phyloP scores from a whole-genome alignment of 2,797 vertebrate species.

The Coilia nasus region DNA sequence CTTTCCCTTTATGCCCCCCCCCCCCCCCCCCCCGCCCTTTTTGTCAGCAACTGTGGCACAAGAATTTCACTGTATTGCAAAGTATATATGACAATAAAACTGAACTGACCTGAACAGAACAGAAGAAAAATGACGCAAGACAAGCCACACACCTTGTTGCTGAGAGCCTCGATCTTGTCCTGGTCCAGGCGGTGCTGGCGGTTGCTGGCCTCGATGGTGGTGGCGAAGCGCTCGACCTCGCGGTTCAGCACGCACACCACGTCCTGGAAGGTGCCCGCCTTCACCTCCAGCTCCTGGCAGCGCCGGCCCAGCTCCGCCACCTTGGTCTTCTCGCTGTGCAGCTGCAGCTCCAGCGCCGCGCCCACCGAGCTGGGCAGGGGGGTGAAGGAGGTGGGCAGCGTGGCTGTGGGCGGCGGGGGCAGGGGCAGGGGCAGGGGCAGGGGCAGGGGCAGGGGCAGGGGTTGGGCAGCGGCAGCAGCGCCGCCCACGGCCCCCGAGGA shows the following conservation, averaged over 20 bases:
- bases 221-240: slow-evolving; percentile 87
- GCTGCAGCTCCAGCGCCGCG: slow-evolving; percentile 50
- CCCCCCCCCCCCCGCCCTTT: too few species aligned
- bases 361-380: slow-evolving; percentile 36
- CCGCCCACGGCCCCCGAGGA: slow-evolving; percentile 43
- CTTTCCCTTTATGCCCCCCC: too few species aligned
- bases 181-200: slow-evolving; percentile 91
- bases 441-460: slow-evolving; percentile 62
- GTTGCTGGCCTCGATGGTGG: slow-evolving; percentile 86
- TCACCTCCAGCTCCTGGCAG: slow-evolving; percentile 87
- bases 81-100: too few species aligned
- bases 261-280: slow-evolving; percentile 91
- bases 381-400: slow-evolving; percentile 69
- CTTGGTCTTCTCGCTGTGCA: slow-evolving; percentile 77
- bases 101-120: too few species aligned
- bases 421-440: slow-evolving; percentile 54
- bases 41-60: too few species aligned
- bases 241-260: slow-evolving; percentile 95
- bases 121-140: background rate
- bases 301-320: slow-evolving; percentile 78
- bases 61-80: too few species aligned
- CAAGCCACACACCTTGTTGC: slow-evolving; percentile 80
- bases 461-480: slow-evolving; percentile 48
- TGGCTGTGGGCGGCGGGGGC: slow-evolving; percentile 50
- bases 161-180: slow-evolving; percentile 91